Conservation (phyloP, 2,797 vertebrate genomes). For the Mallotus villosus region DNA sequence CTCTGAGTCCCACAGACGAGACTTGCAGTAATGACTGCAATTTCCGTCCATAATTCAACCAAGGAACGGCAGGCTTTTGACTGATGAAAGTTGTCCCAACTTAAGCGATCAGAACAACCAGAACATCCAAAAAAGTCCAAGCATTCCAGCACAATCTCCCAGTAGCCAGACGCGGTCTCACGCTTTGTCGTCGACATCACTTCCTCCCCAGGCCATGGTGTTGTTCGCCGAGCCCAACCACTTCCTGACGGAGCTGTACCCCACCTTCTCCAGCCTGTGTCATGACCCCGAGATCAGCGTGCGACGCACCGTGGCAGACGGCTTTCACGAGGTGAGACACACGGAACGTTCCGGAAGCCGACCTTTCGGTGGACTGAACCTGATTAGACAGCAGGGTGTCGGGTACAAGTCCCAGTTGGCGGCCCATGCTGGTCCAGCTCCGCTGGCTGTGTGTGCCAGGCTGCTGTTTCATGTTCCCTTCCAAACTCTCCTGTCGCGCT, state of each 20-base stretch:
- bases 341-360: not conserved
- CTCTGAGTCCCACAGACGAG: not conserved
- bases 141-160: not conserved
- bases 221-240: conserved; percentile 88
- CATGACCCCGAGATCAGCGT: conserved; percentile 90
- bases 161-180: too few relatives aligned
- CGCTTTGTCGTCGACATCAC: not conserved
- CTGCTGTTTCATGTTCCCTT: not conserved
- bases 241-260: conserved; percentile 88
- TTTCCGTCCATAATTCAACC: not conserved
- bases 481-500: not conserved
- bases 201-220: conserved; percentile 83
- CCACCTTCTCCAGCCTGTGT: conserved; percentile 89
- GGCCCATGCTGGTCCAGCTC: conserved; percentile 16
- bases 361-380: not conserved
- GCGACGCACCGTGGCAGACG: conserved; percentile 85
- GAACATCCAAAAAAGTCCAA: not conserved
- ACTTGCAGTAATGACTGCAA: not conserved
- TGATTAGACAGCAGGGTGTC: not conserved
- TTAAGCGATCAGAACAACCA: not conserved
- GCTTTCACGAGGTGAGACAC: conserved; percentile 90
- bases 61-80: not conserved
- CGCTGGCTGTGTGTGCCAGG: conserved; percentile 16
- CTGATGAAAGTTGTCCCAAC: not conserved
- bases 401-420: not conserved